Base-by-base conservation (phyloP, 2,888 invertebrate species). In the Drosophila mulleri region DNA sequence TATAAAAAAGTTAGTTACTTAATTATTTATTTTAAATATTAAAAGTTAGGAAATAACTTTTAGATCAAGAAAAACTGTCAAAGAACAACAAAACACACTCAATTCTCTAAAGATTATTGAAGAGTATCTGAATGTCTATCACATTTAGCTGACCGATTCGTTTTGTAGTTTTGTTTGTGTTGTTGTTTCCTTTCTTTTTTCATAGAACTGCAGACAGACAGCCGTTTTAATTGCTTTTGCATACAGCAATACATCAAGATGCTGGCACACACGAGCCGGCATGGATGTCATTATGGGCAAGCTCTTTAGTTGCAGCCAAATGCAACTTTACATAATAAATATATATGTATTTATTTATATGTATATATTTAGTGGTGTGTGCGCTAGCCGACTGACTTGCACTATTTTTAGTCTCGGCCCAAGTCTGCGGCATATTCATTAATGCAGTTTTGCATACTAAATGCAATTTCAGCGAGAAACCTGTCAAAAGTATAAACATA, bases 151-250 rank as follows among this genome's bases (percentile, higher is more conserved):
- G 37, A n/a, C 14, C 47, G 8, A 18, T 14, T 23, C 9, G 18
- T 60, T 62, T 45, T 59, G 39, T 67, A 14, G 16, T 64, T 37
- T 18, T 50, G 7, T 44, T 37, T 23, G n/a, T n/a, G 23, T 53
- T 54, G 20, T 29, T 26, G 5, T 7, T 7, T 35, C 60, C 2
- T 39, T 16, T n/a, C 7, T 20, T 44, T 14, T 45, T 50, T 53
- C 66, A 35, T 58, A 47, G 44, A 80, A 64, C 73, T 75, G 73
- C 72, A 80, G 80, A 84, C 76, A 83, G 89, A 87, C 87, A 89
- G 88, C 83, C 72, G 63, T 88, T 88, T 87, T 87, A 87, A 87
- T 87, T 87, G 90, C 88, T 88, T 88, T 83, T 86, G 88, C 88
- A 88, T 80, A 89, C 81, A 83, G 83, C 89, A 88, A 86, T 88